Evolutionary conservation across 2,888 invertebrate genomes (phyloP), one percentile per base, ranked within the genome.

Genomic region (Apotomis capreana): DNA sequence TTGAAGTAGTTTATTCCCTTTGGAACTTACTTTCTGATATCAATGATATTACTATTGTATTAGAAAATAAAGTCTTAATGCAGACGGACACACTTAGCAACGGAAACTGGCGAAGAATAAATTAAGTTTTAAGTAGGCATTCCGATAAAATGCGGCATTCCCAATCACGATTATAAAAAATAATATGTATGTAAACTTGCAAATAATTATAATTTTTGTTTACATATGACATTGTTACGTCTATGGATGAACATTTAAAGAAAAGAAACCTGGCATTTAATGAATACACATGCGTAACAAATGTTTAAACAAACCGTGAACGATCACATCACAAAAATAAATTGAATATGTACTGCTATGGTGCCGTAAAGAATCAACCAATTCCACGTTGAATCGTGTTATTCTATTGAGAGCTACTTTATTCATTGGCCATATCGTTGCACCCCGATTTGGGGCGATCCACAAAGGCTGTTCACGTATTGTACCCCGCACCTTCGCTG

Each of bases 401-500:
- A 88, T 91, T 90, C 88, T 87, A 87, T 91, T 89, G 86, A 86
- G 84, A 82, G 82, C 83, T 84, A 81, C 89, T 87, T 90, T 91
- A 91, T 92, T 92, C 91, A 91, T 89, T 90, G 89, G 87, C 88
- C 83, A 84, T 89, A 90, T 90, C 86, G 84, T 82, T 82, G 82
- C 81, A 83, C 84, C 88, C 84, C 81, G 81, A 79, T 84, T 85
- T 83, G 80, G 81, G 85, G 80, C 78, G 81, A 79, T 79, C 81
- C 79, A 87, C 85, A 88, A 89, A 84, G 83, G 83, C 76, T 77
- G 76, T 80, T 79, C 77, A 79, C 79, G 78, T 82, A 85, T 85
- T 87, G 84, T 84, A 79, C 80, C 83, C 80, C 83, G 52, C 72
- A 36, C 37, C 67, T 62, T 57, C 40, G 49, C 68, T 68, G 62